Evolutionary conservation across 2,888 invertebrate genomes (phyloP), one percentile per base, ranked within the genome.

Genomic region (Ichneumon xanthorius): DNA sequence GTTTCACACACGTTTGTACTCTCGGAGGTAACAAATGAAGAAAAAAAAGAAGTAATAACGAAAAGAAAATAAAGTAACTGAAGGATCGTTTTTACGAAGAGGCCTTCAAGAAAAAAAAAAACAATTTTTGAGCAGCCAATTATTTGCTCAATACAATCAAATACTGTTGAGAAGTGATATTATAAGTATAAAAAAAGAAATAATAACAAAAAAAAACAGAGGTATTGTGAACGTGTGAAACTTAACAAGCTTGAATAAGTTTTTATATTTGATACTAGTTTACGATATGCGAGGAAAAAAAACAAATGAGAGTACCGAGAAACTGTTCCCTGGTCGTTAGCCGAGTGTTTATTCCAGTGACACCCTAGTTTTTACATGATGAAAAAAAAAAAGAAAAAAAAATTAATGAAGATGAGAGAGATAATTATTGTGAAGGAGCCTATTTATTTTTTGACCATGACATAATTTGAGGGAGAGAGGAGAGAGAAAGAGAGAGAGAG

Each of bases 221-320:
- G 90, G 89, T 90, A 91, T 90, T 90, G 90, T 91, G 91, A 91
- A 90, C 89, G 90, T 91, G 91, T 91, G 90, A 90, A 86, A 91
- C 89, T 92, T 91, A 91, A 91, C 90, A 90, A 91, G 92, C 92
- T 90, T 90, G 91, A 90, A 91, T 92, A 91, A 92, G 92, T 92
- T 92, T 92, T 91, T 92, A 92, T 92, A 92, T 92, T 92, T 92
- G 92, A 92, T 92, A 92, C 92, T 92, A 92, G 90, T 92, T 92
- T 92, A 91, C 89, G 90, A 91, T 85, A 87, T 87, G 88, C 85
- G 84, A 86, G 81, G 86, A 68, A 75, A 67, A 76, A 84, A 80
- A 82, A 88, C 82, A 63, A 83, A 77, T 80, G 87, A 88, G 88
- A 87, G 88, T 87, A 86, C 87, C 87, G 86, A 88, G 73, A 88